Evolutionary conservation across 2,113 vertebrate species (phyloP).

Genomic region (Tetrax tetrax): DNA sequence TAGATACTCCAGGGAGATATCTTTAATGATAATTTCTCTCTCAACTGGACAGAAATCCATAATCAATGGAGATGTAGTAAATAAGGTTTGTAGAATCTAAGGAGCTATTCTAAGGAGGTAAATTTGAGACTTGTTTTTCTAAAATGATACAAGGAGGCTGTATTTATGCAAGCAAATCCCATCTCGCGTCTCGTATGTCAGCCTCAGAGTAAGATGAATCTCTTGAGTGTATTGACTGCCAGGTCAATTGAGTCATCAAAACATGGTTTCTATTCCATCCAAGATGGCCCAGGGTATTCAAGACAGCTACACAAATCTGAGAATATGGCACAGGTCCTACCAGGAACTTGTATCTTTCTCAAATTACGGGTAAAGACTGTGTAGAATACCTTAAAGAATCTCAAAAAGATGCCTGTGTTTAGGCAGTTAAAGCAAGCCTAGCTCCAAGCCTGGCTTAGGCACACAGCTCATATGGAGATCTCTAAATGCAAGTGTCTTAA

Average conservation of each 20-base stretch:
- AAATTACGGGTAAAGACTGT: not conserved
- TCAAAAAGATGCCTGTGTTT: not conserved
- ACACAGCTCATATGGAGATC: not conserved
- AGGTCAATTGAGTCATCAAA: not conserved
- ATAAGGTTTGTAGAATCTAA: not conserved
- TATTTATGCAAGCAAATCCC: not conserved
- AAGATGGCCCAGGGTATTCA: not conserved
- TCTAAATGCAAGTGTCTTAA: not conserved
- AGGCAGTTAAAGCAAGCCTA: not conserved
- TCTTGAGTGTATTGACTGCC: not conserved
- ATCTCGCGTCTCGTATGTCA: not conserved
- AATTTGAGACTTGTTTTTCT: not conserved
- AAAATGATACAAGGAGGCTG: not conserved
- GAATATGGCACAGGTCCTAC: not conserved
- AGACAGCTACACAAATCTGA: not conserved
- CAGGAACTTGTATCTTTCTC: not conserved
- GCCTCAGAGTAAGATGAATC: not conserved
- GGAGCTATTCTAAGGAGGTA: not conserved
- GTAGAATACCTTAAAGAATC: not conserved
- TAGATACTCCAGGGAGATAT: not conserved
- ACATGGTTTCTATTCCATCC: not conserved
- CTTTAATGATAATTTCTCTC: not conserved
- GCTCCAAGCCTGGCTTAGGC: not conserved
- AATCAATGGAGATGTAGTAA: not conserved
- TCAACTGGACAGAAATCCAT: not conserved